Percentiles rank a stretch among this genome's conserved stretches.
phyloP scores from a whole-genome alignment of 2,888 invertebrate species.

The Aporophyla lueneburgensis region DNA sequence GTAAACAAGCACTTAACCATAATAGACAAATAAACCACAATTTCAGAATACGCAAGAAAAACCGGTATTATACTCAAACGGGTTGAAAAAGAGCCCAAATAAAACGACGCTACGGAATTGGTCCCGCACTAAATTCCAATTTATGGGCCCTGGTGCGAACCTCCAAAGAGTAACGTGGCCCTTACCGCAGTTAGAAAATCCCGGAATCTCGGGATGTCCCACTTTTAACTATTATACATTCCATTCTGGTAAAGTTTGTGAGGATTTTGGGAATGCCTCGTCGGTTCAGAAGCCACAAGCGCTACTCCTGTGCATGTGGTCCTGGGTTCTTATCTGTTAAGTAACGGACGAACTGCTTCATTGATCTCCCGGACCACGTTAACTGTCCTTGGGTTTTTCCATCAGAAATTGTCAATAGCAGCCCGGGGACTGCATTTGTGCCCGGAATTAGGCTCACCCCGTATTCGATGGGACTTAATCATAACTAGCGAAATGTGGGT shows the following conservation, averaged over 20 bases:
- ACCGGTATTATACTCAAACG: slow-evolving; percentile 23
- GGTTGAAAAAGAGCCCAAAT: slow-evolving; percentile 42
- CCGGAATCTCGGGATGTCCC: slow-evolving; percentile 24
- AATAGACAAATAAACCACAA: slow-evolving; percentile 24
- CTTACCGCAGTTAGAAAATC: slow-evolving; percentile 10
- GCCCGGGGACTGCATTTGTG: too few species aligned
- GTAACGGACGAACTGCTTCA: too few species aligned
- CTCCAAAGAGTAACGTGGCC: slow-evolving; percentile 26
- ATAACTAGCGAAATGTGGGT: too few species aligned
- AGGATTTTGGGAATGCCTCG: too few species aligned
- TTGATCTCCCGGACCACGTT: too few species aligned
- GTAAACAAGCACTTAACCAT: not conserved
- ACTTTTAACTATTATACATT: slow-evolving; percentile 10
- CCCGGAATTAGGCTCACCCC: too few species aligned
- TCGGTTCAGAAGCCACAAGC: too few species aligned
- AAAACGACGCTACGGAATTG: slow-evolving; percentile 56
- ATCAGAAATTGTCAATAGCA: too few species aligned
- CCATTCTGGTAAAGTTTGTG: not conserved
- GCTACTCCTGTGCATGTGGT: too few species aligned
- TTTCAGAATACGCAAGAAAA: slow-evolving; percentile 23
- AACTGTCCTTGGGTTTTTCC: too few species aligned
- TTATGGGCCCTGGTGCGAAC: slow-evolving; percentile 51
- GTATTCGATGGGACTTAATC: too few species aligned
- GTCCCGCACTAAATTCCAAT: slow-evolving; percentile 61
- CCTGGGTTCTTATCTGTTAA: too few species aligned